Percentiles rank a stretch among this genome's conserved stretches.
phyloP scores from a whole-genome alignment of 2,888 invertebrate genomes.

The Xylophagus ater region DNA sequence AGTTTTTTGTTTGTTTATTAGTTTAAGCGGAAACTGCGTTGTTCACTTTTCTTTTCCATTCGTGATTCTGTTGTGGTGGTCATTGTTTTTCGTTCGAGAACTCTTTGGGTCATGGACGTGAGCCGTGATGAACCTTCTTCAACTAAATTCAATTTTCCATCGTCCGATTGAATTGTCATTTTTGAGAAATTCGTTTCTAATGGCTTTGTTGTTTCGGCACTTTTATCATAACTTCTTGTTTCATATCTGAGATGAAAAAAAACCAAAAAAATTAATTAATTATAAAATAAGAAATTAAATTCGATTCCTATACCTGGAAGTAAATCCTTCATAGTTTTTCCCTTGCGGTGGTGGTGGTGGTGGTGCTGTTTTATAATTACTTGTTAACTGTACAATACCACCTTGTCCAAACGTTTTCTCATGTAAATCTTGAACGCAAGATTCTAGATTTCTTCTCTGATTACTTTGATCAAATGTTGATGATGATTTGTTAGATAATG shows the following conservation, averaged over 20 bases:
- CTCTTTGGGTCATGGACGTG: slow-evolving; percentile 38
- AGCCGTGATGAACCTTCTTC: slow-evolving; percentile 37
- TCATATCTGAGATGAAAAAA: slow-evolving; percentile 31
- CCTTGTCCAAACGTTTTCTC: slow-evolving; percentile 39
- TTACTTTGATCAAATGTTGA: slow-evolving; percentile 12
- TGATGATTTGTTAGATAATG: slow-evolving; percentile 15
- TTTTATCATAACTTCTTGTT: slow-evolving; percentile 37
- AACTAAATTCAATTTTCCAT: slow-evolving; percentile 32
- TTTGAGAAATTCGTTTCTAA: slow-evolving; percentile 35
- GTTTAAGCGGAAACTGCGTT: slow-evolving; percentile 39
- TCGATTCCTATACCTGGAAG: slow-evolving; percentile 44
- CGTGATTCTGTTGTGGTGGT: slow-evolving; percentile 37
- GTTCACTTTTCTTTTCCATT: slow-evolving; percentile 37
- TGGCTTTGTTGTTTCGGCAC: slow-evolving; percentile 27
- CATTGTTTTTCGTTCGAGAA: slow-evolving; percentile 37
- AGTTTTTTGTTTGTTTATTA: slow-evolving; percentile 16
- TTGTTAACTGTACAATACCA: slow-evolving; percentile 31
- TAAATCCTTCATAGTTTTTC: slow-evolving; percentile 53
- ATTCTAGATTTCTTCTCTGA: slow-evolving; percentile 30
- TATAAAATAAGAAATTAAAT: slow-evolving; percentile 1
- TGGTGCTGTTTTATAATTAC: slow-evolving; percentile 21
- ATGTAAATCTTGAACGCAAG: slow-evolving; percentile 38
- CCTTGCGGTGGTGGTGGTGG: slow-evolving; percentile 36
- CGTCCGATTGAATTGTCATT: slow-evolving; percentile 32
- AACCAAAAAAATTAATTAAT: slow-evolving; percentile 4